Evolutionary conservation across 1,140 invertebrate genomes (phyloP).

Genomic region (Dinoponera quadriceps): DNA sequence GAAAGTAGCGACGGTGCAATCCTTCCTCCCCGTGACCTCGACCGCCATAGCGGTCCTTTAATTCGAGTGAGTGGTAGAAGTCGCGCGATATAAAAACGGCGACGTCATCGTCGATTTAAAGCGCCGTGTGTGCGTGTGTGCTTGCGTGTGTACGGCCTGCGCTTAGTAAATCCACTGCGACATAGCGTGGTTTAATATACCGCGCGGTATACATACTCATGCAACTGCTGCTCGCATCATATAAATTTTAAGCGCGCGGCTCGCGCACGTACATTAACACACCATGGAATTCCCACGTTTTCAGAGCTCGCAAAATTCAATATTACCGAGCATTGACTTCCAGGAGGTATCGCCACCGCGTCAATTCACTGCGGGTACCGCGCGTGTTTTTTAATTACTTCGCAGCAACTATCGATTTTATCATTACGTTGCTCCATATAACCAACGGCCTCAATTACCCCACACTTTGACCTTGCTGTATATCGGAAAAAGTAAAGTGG

Average conservation of each 20-base stretch:
- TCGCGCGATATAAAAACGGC: constrained; percentile 14
- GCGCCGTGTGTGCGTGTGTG: background rate
- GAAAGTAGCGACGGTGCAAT: constrained; percentile 15
- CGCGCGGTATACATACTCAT: background rate
- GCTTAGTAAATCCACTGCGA: background rate
- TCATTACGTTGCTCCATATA: constrained; percentile 44
- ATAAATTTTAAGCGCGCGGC: constrained; percentile 26
- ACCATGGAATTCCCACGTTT: constrained; percentile 33
- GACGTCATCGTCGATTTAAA: constrained; percentile 28
- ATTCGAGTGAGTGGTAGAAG: constrained; percentile 20
- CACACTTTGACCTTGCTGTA: constrained; percentile 24
- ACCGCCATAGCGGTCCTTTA: constrained; percentile 33
- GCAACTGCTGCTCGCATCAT: constrained; percentile 28
- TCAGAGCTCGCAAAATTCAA: constrained; percentile 19
- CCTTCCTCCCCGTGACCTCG: constrained; percentile 26
- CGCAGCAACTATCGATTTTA: constrained; percentile 49
- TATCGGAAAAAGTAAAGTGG: constrained; percentile 49
- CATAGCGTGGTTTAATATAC: background rate
- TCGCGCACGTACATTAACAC: constrained; percentile 31
- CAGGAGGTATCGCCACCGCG: background rate
- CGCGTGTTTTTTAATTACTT: constrained; percentile 22
- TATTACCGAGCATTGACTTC: background rate
- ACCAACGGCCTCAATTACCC: constrained; percentile 29
- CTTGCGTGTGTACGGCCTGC: background rate
- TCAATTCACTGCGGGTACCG: background rate